These are phyloP conservation scores for Archocentrus centrarchus DNA, from an alignment of 2,113 vertebrate genomes.

Conservation along the genomic window DNA sequence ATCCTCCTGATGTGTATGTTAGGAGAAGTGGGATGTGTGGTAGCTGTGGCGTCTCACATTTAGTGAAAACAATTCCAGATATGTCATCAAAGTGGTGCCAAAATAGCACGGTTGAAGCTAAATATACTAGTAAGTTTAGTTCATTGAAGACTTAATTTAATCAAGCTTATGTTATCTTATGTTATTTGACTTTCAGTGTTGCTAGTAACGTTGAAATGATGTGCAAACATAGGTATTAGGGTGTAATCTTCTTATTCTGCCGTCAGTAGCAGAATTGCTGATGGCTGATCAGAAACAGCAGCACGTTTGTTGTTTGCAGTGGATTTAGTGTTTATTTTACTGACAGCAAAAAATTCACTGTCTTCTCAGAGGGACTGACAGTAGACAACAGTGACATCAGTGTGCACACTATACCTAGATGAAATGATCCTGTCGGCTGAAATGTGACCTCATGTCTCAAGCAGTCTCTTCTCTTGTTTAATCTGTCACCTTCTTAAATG, in stretches of 20 bases:
- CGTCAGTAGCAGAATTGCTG: not conserved
- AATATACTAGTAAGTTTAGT: not conserved
- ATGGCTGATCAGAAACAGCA: not conserved
- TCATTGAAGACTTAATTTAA: not conserved
- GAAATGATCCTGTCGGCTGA: conserved; percentile 47
- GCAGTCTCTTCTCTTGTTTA: conserved; percentile 60
- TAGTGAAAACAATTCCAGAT: not conserved
- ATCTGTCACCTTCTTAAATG: conserved; percentile 59
- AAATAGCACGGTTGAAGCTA: not conserved
- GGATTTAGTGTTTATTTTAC: conserved; percentile 29
- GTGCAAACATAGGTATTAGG: not conserved
- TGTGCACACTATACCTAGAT: conserved; percentile 11
- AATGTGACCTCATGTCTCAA: conserved; percentile 49
- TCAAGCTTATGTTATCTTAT: not conserved
- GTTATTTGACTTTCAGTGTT: not conserved
- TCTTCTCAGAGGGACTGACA: conserved; percentile 14
- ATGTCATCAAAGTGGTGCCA: not conserved
- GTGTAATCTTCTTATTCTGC: not conserved
- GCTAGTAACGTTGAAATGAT: not conserved
- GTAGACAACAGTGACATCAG: conserved; percentile 5
- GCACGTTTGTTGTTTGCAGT: not conserved
- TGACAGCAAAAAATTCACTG: not conserved
- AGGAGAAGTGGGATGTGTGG: not conserved
- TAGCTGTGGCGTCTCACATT: not conserved
- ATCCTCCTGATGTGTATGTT: not conserved